Base-by-base conservation (phyloP, 1,140 invertebrate species). In the Drosophila albomicans region DNA sequence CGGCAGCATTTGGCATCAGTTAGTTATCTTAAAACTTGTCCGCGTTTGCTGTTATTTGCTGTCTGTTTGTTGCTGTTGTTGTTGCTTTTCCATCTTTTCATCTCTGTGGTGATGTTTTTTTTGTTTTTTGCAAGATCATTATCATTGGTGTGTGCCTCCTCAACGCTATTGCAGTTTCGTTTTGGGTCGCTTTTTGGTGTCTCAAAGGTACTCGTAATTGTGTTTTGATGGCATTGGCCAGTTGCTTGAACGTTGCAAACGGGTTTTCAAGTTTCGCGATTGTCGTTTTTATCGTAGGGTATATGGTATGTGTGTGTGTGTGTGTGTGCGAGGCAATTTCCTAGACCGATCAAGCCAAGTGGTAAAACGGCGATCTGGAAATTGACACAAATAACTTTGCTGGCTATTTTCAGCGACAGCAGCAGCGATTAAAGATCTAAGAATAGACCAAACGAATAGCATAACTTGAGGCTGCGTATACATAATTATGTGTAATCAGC, bases 71-170 rank as follows among this genome's bases (percentile, higher is more conserved):
- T 25, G 56, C 11, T 78, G 54, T 67, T 62, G 63, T 67, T 52
- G 62, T 49, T 54, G 59, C 45, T 59, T 35, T 67, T 51, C 46
- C 38, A 41, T 54, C 49, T 51, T 28, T 28, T 15, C 30, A 25
- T 25, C 20, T 25, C 20, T 25, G 20, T 25, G 20, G 4, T 56
- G 52, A 46, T 62, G 8, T 35, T 57, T n/a, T 62, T 35, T 45
- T 20, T 41, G 59, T 62, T 76, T 87, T 87, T 78, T 88, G 80
- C 80, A 87, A 80, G 84, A 88, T 88, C 84, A 88, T 88, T 84
- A 87, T 82, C 84, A 67, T 82, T 35, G 72, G 43, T 28, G 48
- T 48, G 28, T 20, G 58, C 25, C 58, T 48, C 15, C 59, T 64
- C 57, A 30, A 15, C 51, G 80, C 64, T 65, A 73, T 74, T 82